A percentile compares a stretch with the other conserved stretches of the same genome.
Evolutionary conservation across 2,113 vertebrate species (phyloP).

Genomic region (Misgurnus anguillicaudatus): DNA sequence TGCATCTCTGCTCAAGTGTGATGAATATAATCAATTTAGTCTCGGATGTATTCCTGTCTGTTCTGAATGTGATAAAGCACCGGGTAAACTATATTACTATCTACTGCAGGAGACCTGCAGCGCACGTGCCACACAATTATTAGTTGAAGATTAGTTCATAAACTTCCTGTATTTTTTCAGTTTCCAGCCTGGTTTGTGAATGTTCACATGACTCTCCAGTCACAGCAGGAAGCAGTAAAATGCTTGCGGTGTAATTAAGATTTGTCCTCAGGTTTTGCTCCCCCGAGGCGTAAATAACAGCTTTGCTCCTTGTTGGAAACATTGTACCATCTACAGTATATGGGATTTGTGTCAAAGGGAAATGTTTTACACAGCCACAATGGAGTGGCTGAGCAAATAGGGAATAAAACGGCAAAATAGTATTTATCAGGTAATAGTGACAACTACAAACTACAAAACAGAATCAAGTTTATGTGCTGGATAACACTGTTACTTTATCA

Average conservation of each 20-base stretch:
- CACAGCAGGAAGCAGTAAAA: constrained; percentile 3
- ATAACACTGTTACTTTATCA: too few relatives aligned
- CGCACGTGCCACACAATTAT: not conserved
- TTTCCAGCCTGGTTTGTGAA: constrained; percentile 7
- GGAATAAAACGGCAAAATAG: not conserved
- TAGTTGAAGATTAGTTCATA: not conserved
- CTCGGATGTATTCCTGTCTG: not conserved
- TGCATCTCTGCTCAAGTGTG: not conserved
- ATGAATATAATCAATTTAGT: not conserved
- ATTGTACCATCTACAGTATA: constrained; percentile 8
- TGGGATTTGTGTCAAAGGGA: constrained; percentile 4
- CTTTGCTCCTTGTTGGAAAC: constrained; percentile 40
- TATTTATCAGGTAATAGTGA: too few relatives aligned
- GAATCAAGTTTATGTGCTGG: too few relatives aligned
- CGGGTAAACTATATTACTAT: constrained; percentile 11
- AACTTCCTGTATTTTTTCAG: not conserved
- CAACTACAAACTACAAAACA: too few relatives aligned
- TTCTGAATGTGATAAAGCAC: not conserved
- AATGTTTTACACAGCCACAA: not conserved
- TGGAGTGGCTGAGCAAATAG: not conserved
- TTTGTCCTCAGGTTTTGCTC: constrained; percentile 29
- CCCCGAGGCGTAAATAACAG: constrained; percentile 30
- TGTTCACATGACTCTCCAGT: constrained; percentile 27
- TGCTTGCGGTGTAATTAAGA: constrained; percentile 44
- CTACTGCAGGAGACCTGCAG: not conserved